Conservation (phyloP, 2,888 invertebrate species). For the Frankliniella fusca region DNA sequence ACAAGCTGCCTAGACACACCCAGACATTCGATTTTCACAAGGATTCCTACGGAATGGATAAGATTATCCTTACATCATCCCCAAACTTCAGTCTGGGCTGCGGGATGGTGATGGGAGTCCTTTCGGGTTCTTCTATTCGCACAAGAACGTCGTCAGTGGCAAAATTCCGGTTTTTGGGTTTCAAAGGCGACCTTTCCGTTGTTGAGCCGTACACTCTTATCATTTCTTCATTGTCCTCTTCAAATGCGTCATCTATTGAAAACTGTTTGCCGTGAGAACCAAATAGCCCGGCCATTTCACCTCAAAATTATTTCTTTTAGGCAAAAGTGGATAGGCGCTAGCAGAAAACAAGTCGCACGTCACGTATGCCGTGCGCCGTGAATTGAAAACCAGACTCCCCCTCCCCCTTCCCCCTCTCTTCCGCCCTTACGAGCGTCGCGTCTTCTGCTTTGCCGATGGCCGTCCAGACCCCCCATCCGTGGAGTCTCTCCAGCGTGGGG, state of each 20-base stretch:
- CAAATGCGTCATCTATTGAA: conserved; percentile 80
- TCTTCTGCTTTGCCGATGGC: too few relatives aligned
- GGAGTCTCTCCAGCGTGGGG: too few relatives aligned
- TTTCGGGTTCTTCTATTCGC: conserved; percentile 48
- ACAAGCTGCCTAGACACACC: background rate
- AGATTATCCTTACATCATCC: conserved; percentile 45
- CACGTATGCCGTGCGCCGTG: too few relatives aligned
- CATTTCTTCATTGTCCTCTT: conserved; percentile 79
- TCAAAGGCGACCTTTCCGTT: conserved; percentile 65
- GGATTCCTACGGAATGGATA: conserved; percentile 13
- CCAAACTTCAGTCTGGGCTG: conserved; percentile 38
- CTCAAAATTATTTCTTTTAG: background rate
- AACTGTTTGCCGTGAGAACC: conserved; percentile 58
- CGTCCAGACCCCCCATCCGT: too few relatives aligned
- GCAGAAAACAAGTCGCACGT: background rate
- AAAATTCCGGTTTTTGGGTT: conserved; percentile 50
- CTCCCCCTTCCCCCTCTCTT: too few relatives aligned
- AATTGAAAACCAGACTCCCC: too few relatives aligned
- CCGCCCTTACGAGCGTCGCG: too few relatives aligned
- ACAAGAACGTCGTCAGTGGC: conserved; percentile 55
- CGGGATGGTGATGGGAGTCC: background rate
- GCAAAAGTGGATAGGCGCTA: background rate
- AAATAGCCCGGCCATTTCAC: background rate
- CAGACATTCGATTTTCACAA: conserved; percentile 33
- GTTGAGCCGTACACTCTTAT: conserved; percentile 76